Evolutionary conservation across 2,888 invertebrate species (phyloP), one percentile per base, ranked within the genome.

Genomic region (Phymatocera aterrima): DNA sequence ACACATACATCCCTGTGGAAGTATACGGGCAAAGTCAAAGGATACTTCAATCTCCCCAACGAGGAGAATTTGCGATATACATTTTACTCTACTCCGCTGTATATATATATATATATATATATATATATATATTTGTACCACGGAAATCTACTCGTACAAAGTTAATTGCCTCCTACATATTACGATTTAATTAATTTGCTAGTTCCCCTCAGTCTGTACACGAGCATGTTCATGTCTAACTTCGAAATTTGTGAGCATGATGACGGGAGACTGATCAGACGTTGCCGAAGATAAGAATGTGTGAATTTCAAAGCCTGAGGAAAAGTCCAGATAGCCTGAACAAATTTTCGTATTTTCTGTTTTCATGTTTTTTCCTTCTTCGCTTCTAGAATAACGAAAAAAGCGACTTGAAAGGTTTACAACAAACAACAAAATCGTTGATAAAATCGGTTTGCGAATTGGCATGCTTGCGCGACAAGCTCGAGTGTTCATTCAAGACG

Each of bases 161-260:
- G 24, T 68, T 68, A 68, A 68, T 68, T 68, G 24, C 24, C n/a
- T n/a, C 68, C 68, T 46, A 28, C 24, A 43, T 68, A 28, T 46
- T 24, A 15, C 28, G 68, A 46, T 46, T 68, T 46, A 68, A 68
- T 68, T 68, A 68, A 68, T 68, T 68, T 46, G 40, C 46, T 24
- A 68, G 46, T 46, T 68, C 46, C n/a, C 46, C n/a, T 28, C 61
- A 15, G 18, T 37, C 21, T 21, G n/a, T 10, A 37, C 5, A 64
- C 37, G 37, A n/a, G 61, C 61, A 5, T 21, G 37, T n/a, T n/a
- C n/a, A n/a, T 37, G 37, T 18, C 18, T 64, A n/a, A 37, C 21
- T 64, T 37, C 37, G 6, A 64, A 37, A 64, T 64, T 64, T 40
- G 37, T 37, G 37, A 64, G 37, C 68, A 24, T 46, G 40, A 4